Base-by-base conservation (phyloP, 2,797 vertebrate species). In the Enteromius fasciolatus region DNA sequence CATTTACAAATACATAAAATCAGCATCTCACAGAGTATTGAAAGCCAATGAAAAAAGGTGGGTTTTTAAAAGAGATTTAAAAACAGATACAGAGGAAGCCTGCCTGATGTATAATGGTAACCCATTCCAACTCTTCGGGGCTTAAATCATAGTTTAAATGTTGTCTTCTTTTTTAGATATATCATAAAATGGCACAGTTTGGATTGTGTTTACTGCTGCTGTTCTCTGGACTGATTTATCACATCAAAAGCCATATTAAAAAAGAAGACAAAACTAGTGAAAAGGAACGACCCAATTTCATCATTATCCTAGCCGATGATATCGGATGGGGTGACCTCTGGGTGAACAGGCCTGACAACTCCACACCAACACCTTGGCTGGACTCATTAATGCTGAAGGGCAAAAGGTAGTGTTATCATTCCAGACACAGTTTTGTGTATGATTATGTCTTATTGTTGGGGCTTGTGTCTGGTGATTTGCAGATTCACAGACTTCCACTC, bases 311-410 rank as follows among this genome's bases (percentile, higher is more conserved):
- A 89, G 97, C 97, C 0, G 98, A 99, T 86, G 98, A 99, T 83
- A 93, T 99, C 54, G 98, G 98, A 44, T 99, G 98, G 98, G 97
- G 95, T 3, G 98, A 99, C 83, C 93, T 99, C 81, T 97, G 97
- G n/a, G 93, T 91, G 44, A 98, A 98, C 92, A 92, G 91, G 93
- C 91, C 90, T 0, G 82, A 88, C 11, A 92, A 88, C 80, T 86
- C 90, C 0, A 95, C 93, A 89, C 94, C 95, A 78, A 99, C 97
- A 0, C 94, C 95, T 0, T 88, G 94, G 88, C 92, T 99, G 69
- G 95, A 97, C 88, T 90, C 90, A 84, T 87, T 99, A 93, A 96
- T 95, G 3, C 87, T 91, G 0, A 93, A 96, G 88, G 97, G 98
- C 78, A 94, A 94, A 18, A 95, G 96, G 98, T 98, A 91, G 6